A percentile compares a stretch with the other conserved stretches of the same genome.
Conservation (phyloP, 2,888 invertebrate genomes). For the Mythimna lalbum region DNA sequence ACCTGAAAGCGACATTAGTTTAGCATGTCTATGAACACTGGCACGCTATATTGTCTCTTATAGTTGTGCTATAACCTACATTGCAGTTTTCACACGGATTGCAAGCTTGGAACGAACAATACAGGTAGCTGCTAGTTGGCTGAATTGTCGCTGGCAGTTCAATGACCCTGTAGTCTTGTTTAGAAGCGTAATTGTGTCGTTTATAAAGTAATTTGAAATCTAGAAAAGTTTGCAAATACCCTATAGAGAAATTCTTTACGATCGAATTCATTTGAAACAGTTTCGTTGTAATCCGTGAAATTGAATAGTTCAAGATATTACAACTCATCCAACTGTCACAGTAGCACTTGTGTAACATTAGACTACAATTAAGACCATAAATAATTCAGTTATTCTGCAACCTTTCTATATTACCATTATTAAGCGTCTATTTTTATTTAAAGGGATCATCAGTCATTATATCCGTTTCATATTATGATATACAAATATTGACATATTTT, state of each 20-base stretch:
- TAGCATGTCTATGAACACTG: slow-evolving; percentile 58
- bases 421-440: background rate
- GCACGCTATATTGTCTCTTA: slow-evolving; percentile 67
- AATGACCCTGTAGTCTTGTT: slow-evolving; percentile 73
- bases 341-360: slow-evolving; percentile 42
- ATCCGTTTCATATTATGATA: background rate
- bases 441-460: background rate
- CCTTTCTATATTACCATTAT: slow-evolving; percentile 3
- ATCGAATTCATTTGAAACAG: slow-evolving; percentile 53
- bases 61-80: slow-evolving; percentile 73
- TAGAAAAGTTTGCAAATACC: slow-evolving; percentile 53
- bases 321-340: slow-evolving; percentile 48
- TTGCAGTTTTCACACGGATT: slow-evolving; percentile 85
- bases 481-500: too few species aligned
- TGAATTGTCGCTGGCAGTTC: slow-evolving; percentile 75
- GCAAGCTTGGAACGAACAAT: slow-evolving; percentile 83
- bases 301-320: slow-evolving; percentile 42
- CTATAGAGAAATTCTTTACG: slow-evolving; percentile 52
- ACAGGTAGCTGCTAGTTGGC: slow-evolving; percentile 75
- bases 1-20: slow-evolving; percentile 38
- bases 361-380: slow-evolving; percentile 8
- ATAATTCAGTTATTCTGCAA: background rate
- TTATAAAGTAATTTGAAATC: slow-evolving; percentile 62
- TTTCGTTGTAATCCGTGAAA: slow-evolving; percentile 60
- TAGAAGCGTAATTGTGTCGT: slow-evolving; percentile 60